Conservation (phyloP, 2,113 vertebrate genomes). For the Vanacampus margaritifer region DNA sequence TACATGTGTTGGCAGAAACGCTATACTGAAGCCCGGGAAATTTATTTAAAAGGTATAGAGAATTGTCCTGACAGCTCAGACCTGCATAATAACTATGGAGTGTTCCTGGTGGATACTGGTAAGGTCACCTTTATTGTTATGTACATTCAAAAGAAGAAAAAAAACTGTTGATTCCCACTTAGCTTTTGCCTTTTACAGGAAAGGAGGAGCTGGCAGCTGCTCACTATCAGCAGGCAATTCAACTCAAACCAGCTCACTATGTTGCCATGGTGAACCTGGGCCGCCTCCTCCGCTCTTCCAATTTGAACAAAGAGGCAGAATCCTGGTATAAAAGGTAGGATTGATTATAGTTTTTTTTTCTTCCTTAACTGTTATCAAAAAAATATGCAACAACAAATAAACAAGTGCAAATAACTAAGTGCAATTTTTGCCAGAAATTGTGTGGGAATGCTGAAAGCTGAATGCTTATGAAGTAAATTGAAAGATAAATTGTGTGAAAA, state of each 20-base stretch:
- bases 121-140: constrained; percentile 39
- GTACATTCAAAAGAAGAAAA: neutral
- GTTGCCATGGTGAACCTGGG: constrained; percentile 98
- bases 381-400: no score
- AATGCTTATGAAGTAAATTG: no score
- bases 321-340: constrained; percentile 86
- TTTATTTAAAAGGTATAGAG: constrained; percentile 86
- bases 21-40: constrained; percentile 81
- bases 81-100: constrained; percentile 94
- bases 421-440: no score
- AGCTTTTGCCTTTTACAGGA: constrained; percentile 63
- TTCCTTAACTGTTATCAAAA: no score
- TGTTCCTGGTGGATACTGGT: constrained; percentile 93
- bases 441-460: no score
- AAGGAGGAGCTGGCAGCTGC: constrained; percentile 76
- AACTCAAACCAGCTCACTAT: constrained; percentile 83
- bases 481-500: no score
- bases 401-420: no score
- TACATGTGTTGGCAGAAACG: constrained; percentile 71
- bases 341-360: neutral
- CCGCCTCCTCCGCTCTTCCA: constrained; percentile 86
- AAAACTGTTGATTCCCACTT: neutral
- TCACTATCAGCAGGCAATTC: constrained; percentile 89
- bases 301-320: constrained; percentile 85
- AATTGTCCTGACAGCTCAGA: constrained; percentile 92